Evolutionary conservation across 2,797 vertebrate species (phyloP).

Genomic region (Sarcophilus harrisii): DNA sequence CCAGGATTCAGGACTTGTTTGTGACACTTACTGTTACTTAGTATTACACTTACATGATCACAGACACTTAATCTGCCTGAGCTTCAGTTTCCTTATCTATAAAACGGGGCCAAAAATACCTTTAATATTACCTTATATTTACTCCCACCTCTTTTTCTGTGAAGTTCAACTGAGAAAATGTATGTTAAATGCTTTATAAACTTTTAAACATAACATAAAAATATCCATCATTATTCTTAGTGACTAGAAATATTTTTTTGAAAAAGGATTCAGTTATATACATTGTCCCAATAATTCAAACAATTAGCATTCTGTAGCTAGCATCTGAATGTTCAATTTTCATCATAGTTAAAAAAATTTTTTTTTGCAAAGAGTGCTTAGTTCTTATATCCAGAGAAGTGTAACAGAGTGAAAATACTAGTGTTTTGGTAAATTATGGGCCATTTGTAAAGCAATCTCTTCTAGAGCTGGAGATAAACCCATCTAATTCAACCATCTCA

Average conservation of each 20-base stretch:
- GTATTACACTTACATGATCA: background rate
- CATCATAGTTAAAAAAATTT: background rate
- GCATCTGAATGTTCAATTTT: background rate
- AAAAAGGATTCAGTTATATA: background rate
- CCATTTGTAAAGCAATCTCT: background rate
- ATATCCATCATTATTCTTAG: background rate
- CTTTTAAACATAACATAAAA: background rate
- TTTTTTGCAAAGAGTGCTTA: background rate
- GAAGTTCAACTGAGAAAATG: background rate
- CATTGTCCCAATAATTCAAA: background rate
- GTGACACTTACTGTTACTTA: background rate
- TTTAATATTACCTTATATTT: background rate
- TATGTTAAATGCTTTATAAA: background rate
- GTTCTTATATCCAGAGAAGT: background rate
- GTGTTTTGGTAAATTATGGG: background rate
- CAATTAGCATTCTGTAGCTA: background rate
- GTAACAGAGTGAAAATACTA: background rate
- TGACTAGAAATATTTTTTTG: rapidly evolving
- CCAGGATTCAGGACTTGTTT: background rate
- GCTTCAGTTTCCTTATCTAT: background rate
- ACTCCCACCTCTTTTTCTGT: no score
- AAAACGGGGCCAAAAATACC: background rate
- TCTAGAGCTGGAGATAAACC: background rate
- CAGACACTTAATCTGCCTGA: background rate
- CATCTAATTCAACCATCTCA: background rate